phyloP scores from a whole-genome alignment of 2,113 vertebrate species.

The Pterocles gutturalis region DNA sequence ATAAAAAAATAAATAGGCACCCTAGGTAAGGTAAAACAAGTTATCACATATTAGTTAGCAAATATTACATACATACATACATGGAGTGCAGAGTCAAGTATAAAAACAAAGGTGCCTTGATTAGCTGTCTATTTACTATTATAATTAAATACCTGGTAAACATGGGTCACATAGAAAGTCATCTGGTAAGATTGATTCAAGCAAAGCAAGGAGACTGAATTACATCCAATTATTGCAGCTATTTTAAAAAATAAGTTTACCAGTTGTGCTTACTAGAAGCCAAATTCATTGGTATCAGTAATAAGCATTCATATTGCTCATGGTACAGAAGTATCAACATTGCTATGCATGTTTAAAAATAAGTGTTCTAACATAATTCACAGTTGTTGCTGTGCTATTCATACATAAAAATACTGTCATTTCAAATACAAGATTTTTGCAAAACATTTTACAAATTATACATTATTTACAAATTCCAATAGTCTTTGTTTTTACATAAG shows the following conservation, averaged over 20 bases:
- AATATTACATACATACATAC: conserved; percentile 47
- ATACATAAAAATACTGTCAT: conserved; percentile 68
- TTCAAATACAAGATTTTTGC: conserved; percentile 64
- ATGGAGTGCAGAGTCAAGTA: conserved; percentile 60
- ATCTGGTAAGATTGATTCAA: neutral
- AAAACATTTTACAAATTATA: conserved; percentile 72
- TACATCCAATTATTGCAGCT: neutral
- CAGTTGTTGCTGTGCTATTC: conserved; percentile 56
- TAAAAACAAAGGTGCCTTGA: conserved; percentile 46
- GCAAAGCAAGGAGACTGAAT: conserved; percentile 17
- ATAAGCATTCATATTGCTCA: conserved; percentile 46
- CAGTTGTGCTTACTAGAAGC: conserved; percentile 54
- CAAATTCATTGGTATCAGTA: conserved; percentile 33
- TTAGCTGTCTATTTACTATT: conserved; percentile 29
- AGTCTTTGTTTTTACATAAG: conserved; percentile 41
- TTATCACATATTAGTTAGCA: conserved; percentile 58
- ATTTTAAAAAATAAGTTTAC: neutral
- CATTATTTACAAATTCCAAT: conserved; percentile 71
- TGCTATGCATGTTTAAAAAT: conserved; percentile 48
- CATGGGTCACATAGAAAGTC: neutral
- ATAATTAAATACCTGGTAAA: conserved; percentile 47
- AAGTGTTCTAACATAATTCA: conserved; percentile 44
- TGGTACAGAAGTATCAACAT: neutral
- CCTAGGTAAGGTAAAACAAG: conserved; percentile 65
- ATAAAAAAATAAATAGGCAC: conserved; percentile 79